Percentiles rank a stretch among this genome's conserved stretches.
These are phyloP conservation scores for Scolopax bukidnonensis DNA, from an alignment of 2,797 vertebrate species.

Conservation along the genomic window DNA sequence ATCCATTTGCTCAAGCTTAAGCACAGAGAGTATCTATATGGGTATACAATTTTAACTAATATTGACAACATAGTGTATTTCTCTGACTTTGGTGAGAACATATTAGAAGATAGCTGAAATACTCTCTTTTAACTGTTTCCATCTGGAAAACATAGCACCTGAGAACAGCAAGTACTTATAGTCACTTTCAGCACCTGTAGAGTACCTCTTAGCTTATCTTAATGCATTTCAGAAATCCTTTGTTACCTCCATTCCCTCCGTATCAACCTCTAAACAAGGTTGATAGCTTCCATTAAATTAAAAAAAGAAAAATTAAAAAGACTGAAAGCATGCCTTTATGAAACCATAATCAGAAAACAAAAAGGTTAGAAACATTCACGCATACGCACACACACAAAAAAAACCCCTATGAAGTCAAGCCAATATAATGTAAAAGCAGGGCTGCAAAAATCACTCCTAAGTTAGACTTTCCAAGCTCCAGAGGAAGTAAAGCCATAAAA, in stretches of 20 bases:
- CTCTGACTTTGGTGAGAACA: constrained; percentile 45
- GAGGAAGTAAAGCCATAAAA: neutral
- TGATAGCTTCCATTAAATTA: neutral
- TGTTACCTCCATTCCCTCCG: neutral
- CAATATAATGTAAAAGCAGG: neutral
- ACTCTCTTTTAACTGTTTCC: constrained; percentile 19
- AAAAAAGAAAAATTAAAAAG: neutral
- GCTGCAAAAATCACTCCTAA: neutral
- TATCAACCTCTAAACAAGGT: neutral
- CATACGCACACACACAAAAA: neutral
- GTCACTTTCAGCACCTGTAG: constrained; percentile 32
- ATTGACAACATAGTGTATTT: neutral
- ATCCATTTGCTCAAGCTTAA: constrained; percentile 3
- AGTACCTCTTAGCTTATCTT: constrained; percentile 32
- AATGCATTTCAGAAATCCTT: neutral
- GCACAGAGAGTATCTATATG: neutral
- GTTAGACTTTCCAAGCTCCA: neutral
- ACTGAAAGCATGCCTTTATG: neutral
- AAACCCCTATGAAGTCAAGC: neutral
- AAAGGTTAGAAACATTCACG: neutral
- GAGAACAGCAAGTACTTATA: constrained; percentile 33
- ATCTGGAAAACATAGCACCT: constrained; percentile 45
- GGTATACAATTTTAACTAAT: neutral
- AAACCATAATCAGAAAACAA: neutral
- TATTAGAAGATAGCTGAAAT: constrained; percentile 5